Evolutionary conservation across 2,113 vertebrate genomes (phyloP).

Genomic region (Strigops habroptila): DNA sequence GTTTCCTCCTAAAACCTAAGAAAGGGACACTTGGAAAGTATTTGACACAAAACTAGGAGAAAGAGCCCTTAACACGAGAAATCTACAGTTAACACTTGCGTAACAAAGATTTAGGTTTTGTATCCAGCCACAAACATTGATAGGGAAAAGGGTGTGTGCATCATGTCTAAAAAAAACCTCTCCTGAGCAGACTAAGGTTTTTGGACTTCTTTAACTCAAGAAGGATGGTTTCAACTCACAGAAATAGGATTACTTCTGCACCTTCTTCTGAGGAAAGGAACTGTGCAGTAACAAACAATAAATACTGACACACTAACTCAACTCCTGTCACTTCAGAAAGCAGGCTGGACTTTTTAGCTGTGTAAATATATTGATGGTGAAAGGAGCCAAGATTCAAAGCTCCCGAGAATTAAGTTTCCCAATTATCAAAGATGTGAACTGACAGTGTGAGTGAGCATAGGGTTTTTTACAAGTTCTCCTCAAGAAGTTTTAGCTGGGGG

Average conservation of each 20-base stretch:
- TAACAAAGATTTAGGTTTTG: not conserved
- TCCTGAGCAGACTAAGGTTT: not conserved
- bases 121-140: not conserved
- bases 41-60: not conserved
- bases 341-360: not conserved
- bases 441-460: not conserved
- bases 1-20: not conserved
- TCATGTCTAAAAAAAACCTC: accelerated
- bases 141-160: not conserved
- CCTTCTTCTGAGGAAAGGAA: not conserved
- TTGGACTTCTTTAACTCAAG: not conserved
- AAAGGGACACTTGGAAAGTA: not conserved
- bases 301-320: not conserved
- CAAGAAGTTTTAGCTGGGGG: not conserved
- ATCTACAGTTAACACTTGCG: not conserved
- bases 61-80: not conserved
- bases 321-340: not conserved
- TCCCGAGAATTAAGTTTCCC: not conserved
- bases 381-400: not conserved
- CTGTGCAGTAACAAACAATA: not conserved
- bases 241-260: not conserved
- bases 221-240: not conserved
- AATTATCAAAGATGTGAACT: not conserved
- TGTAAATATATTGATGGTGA: not conserved
- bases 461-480: not conserved